Evolutionary conservation across 2,113 vertebrate genomes (phyloP).

Genomic region (Tyrannus savana): DNA sequence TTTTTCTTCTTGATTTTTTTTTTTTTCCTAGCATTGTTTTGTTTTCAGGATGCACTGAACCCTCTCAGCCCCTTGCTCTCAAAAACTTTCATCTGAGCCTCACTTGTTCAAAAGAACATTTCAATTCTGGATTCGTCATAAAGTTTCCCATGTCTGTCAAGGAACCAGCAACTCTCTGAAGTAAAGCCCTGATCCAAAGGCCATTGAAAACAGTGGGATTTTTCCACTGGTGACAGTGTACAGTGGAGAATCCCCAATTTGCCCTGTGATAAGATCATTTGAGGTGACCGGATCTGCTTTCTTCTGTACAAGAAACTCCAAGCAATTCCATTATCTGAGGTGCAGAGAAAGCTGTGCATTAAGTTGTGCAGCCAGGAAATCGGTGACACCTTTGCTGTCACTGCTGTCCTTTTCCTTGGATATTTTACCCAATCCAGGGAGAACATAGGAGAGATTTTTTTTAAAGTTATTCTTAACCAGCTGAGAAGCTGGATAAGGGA

Average conservation of each 20-base stretch:
- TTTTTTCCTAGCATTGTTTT: neutral
- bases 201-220: neutral
- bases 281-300: neutral
- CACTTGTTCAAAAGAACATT: accelerated
- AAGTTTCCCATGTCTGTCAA: neutral
- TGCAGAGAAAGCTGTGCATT: neutral
- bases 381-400: neutral
- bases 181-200: neutral
- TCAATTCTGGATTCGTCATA: neutral
- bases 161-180: neutral
- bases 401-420: neutral
- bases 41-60: neutral
- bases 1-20: neutral
- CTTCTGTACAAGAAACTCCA: neutral
- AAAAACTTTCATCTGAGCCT: neutral
- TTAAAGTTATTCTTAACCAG: neutral
- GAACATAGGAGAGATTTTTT: neutral
- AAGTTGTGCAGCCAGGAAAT: neutral
- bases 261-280: neutral
- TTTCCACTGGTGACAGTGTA: neutral
- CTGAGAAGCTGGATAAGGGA: neutral
- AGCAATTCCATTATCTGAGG: neutral
- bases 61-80: neutral
- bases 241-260: neutral
- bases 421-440: neutral